These are phyloP conservation scores for Eurytoma californica DNA, from an alignment of 2,888 invertebrate species.

Conservation along the genomic window DNA sequence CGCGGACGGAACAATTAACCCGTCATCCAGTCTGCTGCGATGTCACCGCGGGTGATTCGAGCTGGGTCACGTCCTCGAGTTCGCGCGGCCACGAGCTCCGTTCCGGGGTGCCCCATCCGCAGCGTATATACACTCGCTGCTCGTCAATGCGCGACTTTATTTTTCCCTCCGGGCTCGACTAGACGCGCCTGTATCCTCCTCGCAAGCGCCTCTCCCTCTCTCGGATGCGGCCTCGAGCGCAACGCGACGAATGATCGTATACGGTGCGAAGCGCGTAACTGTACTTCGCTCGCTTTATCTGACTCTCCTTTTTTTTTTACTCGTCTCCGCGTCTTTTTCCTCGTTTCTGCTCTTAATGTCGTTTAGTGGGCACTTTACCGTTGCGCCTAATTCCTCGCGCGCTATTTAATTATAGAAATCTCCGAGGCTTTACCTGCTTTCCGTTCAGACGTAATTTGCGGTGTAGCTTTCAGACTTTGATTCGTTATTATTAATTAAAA, in stretches of 20 bases:
- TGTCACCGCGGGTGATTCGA: too few relatives aligned
- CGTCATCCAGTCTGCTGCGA: too few relatives aligned
- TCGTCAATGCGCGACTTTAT: constrained; percentile 10
- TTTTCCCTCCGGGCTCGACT: neutral
- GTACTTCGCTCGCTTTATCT: constrained; percentile 47
- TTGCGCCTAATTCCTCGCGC: neutral
- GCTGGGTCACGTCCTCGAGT: too few relatives aligned
- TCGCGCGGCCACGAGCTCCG: neutral
- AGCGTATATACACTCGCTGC: neutral
- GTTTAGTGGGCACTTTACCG: neutral
- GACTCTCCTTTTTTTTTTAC: constrained; percentile 18
- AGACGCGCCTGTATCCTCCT: constrained; percentile 1
- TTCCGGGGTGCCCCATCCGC: too few relatives aligned
- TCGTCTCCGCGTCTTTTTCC: neutral
- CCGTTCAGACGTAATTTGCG: too few relatives aligned
- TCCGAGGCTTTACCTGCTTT: too few relatives aligned
- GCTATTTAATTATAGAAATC: neutral
- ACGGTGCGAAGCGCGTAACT: constrained; percentile 48
- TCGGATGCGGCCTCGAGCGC: constrained; percentile 37
- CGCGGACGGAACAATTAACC: too few relatives aligned
- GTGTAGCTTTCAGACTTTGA: neutral
- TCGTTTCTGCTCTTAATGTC: neutral
- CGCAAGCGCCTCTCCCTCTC: constrained; percentile 31
- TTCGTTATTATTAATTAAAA: neutral
- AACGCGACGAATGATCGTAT: constrained; percentile 42